Evolutionary conservation across 2,888 invertebrate species (phyloP).

Genomic region (Rhamnusium bicolor): DNA sequence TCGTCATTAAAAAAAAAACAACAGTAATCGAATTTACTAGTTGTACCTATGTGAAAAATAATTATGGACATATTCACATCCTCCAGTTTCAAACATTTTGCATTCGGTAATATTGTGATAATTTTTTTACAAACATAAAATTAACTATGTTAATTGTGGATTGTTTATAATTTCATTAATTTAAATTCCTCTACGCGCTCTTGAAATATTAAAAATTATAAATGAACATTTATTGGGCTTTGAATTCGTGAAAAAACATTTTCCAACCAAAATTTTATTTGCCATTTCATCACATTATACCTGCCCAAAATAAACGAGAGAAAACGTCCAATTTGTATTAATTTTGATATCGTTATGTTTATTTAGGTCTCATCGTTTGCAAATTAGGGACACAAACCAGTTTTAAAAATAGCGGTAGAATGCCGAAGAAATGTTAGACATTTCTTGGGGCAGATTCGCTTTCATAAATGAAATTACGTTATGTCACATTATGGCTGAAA

Average conservation of each 20-base stretch:
- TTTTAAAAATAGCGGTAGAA: neutral
- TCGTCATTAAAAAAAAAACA: no score
- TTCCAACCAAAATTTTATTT: neutral
- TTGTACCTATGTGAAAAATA: no score
- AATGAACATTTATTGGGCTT: neutral
- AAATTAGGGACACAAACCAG: neutral
- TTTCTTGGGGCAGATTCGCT: neutral
- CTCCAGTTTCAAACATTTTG: no score
- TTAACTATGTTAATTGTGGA: no score
- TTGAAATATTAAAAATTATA: neutral
- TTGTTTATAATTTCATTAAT: neutral
- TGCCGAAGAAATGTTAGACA: neutral
- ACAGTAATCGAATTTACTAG: no score
- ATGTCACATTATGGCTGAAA: neutral
- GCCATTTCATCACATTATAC: neutral
- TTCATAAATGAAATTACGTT: neutral
- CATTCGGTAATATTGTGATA: no score
- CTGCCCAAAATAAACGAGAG: neutral
- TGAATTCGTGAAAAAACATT: neutral
- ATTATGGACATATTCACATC: no score
- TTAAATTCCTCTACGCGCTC: neutral
- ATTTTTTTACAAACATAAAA: no score
- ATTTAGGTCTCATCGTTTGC: neutral
- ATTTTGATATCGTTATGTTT: neutral
- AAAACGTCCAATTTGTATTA: slow-evolving; percentile 2